Percentiles rank a stretch among this genome's conserved stretches.
Conservation (phyloP, 2,797 vertebrate species). For the Mormyrops attenuatus region DNA sequence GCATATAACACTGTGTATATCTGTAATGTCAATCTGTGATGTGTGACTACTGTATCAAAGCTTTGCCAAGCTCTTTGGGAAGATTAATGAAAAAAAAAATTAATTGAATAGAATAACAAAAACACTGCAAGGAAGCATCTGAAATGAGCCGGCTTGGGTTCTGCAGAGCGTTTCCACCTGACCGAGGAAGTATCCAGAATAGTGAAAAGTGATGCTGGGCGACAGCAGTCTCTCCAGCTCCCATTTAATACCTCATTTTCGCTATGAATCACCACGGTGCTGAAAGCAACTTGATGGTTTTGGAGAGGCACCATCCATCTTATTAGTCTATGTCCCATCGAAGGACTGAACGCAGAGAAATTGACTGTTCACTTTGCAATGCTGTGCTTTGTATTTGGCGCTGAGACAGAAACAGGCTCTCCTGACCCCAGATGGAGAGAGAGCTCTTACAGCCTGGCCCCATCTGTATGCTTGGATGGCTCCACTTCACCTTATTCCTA, state of each 20-base stretch:
- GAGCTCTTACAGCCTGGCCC: not conserved
- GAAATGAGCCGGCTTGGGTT: not conserved
- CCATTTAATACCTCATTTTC: slow-evolving; percentile 57
- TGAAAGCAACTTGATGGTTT: slow-evolving; percentile 31
- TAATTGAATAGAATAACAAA: not conserved
- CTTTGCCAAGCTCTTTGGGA: not conserved
- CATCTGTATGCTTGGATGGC: not conserved
- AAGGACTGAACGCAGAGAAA: slow-evolving; percentile 12
- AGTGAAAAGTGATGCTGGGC: slow-evolving; percentile 47
- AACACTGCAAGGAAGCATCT: not conserved
- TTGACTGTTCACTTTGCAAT: not conserved
- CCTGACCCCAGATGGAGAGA: not conserved
- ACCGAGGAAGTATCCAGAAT: not conserved
- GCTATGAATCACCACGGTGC: slow-evolving; percentile 60
- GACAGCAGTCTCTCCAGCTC: slow-evolving; percentile 50
- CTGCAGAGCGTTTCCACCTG: not conserved
- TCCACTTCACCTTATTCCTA: not conserved
- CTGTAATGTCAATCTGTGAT: not conserved
- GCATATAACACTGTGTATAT: not conserved
- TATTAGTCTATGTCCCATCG: slow-evolving; percentile 43
- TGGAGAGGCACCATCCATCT: slow-evolving; percentile 65
- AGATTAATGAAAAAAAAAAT: not conserved
- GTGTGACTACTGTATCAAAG: not conserved
- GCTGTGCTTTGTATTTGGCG: not conserved
- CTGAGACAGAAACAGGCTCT: not conserved